Conservation (phyloP, 2,797 vertebrate genomes). For the Acanthiza pusilla region DNA sequence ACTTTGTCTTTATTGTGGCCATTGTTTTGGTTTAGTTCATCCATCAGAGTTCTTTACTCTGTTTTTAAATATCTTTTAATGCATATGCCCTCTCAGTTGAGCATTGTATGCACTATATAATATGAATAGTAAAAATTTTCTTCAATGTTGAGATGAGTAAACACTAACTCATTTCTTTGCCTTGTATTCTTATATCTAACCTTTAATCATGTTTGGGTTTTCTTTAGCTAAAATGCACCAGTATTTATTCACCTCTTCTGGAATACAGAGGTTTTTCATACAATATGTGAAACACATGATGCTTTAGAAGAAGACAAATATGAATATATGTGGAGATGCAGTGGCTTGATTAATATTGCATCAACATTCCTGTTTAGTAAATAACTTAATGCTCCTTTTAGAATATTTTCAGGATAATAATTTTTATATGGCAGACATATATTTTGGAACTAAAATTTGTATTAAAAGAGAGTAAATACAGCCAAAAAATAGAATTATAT, state of each 20-base stretch:
- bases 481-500: background rate
- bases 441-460: background rate
- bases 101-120: background rate
- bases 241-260: background rate
- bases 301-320: background rate
- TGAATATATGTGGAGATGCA: background rate
- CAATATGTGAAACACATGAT: background rate
- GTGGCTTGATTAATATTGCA: background rate
- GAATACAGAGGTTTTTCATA: background rate
- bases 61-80: background rate
- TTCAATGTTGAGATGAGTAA: background rate
- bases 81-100: background rate
- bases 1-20: background rate
- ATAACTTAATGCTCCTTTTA: background rate
- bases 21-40: background rate
- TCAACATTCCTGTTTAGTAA: background rate
- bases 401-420: background rate
- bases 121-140: background rate
- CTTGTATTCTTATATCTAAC: background rate
- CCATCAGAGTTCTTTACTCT: background rate
- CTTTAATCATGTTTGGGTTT: background rate
- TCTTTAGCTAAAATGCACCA: background rate
- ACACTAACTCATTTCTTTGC: background rate
- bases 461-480: background rate
- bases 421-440: background rate